Percentiles rank a stretch among this genome's conserved stretches.
Conservation (phyloP, 1,140 invertebrate species). For the Zaprionus lachaisei region DNA sequence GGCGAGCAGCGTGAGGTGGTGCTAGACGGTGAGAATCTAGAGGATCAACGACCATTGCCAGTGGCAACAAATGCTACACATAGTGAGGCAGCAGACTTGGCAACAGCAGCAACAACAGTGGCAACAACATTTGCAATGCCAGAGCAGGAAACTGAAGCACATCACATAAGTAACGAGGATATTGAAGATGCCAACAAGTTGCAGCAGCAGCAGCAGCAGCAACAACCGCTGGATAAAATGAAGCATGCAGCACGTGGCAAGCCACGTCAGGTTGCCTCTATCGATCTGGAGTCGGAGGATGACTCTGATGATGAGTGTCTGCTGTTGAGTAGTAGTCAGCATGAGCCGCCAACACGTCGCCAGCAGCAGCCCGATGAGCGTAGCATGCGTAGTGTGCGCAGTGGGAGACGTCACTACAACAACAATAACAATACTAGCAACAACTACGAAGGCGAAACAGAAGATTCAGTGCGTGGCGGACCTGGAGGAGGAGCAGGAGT, state of each 20-base stretch:
- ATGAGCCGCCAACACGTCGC: conserved; percentile 27
- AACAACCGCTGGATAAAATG: conserved; percentile 34
- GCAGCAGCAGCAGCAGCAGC: conserved; percentile 10
- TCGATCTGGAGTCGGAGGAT: conserved; percentile 66
- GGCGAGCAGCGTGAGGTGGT: conserved; percentile 85
- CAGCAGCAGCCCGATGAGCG: conserved; percentile 45
- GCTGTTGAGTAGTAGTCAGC: conserved; percentile 56
- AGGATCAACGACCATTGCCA: conserved; percentile 80
- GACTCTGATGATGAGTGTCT: conserved; percentile 71
- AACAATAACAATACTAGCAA: conserved; percentile 55
- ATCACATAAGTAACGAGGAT: conserved; percentile 6
- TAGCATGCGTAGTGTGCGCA: conserved; percentile 37
- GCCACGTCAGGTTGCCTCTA: conserved; percentile 42
- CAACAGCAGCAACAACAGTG: conserved; percentile 10
- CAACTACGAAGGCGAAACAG: conserved; percentile 69
- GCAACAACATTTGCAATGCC: not conserved
- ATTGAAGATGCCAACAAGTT: not conserved
- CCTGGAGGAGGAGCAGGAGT: conserved; percentile 23
- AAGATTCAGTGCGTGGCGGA: conserved; percentile 66
- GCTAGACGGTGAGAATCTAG: conserved; percentile 87
- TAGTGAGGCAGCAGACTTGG: not conserved
- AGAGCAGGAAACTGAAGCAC: conserved; percentile 12
- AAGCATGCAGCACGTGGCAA: conserved; percentile 35
- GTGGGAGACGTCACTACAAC: conserved; percentile 49
- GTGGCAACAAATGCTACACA: conserved; percentile 11